Percentiles rank a stretch among this genome's conserved stretches.
These are phyloP conservation scores for Listrodromus nycthemerus DNA, from an alignment of 2,888 invertebrate species.

Conservation along the genomic window DNA sequence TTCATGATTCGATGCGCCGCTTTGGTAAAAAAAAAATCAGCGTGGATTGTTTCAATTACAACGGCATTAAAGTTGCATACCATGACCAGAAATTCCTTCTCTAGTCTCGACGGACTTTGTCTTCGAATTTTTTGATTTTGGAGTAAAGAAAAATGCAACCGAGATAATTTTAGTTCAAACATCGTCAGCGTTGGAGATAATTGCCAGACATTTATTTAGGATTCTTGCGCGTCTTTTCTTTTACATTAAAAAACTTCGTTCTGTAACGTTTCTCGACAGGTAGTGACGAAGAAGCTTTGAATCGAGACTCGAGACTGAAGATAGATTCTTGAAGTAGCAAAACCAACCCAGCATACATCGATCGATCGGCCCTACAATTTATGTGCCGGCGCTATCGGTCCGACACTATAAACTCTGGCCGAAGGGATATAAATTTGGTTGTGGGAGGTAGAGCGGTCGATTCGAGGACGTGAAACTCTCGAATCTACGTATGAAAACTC, in stretches of 20 bases:
- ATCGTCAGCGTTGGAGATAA: background rate
- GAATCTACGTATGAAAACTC: constrained; percentile 37
- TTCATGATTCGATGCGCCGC: background rate
- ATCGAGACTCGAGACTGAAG: constrained; percentile 24
- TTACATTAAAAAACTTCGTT: background rate
- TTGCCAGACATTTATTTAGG: background rate
- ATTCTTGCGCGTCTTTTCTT: background rate
- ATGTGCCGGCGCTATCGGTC: constrained; percentile 52
- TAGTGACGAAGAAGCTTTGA: constrained; percentile 32
- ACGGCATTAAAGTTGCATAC: background rate
- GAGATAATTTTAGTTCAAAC: background rate
- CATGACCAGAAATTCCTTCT: background rate
- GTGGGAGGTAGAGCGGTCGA: constrained; percentile 39
- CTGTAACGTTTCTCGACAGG: constrained; percentile 6
- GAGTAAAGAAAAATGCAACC: background rate
- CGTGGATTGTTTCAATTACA: background rate
- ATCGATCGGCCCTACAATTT: constrained; percentile 53
- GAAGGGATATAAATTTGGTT: constrained; percentile 64
- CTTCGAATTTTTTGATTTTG: background rate
- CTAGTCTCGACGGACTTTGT: background rate
- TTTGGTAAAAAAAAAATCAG: background rate
- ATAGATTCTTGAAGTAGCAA: constrained; percentile 44
- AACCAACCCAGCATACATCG: constrained; percentile 27
- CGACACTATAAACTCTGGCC: constrained; percentile 58
- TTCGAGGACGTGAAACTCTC: constrained; percentile 53